Conservation (phyloP, 2,888 invertebrate species). For the Drosophila fulvimacula region DNA sequence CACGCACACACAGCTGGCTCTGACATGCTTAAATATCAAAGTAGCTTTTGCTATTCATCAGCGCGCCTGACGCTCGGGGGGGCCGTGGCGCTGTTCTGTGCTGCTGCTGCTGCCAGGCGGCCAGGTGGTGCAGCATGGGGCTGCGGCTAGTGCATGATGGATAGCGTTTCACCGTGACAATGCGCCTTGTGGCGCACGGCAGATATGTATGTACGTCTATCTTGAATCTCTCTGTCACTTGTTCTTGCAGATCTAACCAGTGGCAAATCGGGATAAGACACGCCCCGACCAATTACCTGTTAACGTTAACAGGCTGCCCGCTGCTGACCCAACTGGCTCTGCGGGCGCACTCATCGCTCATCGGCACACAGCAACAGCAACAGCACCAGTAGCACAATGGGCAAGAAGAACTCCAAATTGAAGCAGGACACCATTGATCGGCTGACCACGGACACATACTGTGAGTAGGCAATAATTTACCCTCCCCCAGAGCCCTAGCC, state of each 20-base stretch:
- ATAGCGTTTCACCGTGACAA: constrained; percentile 49
- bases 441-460: constrained; percentile 96
- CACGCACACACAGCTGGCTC: constrained; percentile 17
- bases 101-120: constrained; percentile 14
- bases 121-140: constrained; percentile 47
- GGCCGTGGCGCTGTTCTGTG: background rate
- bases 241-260: constrained; percentile 62
- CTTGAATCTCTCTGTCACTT: constrained; percentile 58
- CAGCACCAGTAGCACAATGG: constrained; percentile 88
- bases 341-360: background rate
- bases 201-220: constrained; percentile 20
- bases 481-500: constrained; percentile 17
- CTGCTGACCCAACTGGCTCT: constrained; percentile 36
- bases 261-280: constrained; percentile 67
- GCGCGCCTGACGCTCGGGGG: constrained; percentile 30
- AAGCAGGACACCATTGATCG: constrained; percentile 97
- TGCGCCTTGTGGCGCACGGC: constrained; percentile 27
- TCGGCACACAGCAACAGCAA: background rate
- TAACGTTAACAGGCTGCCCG: constrained; percentile 34
- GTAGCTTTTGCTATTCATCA: constrained; percentile 69
- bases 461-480: constrained; percentile 88
- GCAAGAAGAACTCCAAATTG: constrained; percentile 97
- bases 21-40: constrained; percentile 80
- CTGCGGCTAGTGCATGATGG: constrained; percentile 47
- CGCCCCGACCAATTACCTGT: constrained; percentile 69